phyloP scores from a whole-genome alignment of 1,140 invertebrate species.

The Papilio aristodemus region DNA sequence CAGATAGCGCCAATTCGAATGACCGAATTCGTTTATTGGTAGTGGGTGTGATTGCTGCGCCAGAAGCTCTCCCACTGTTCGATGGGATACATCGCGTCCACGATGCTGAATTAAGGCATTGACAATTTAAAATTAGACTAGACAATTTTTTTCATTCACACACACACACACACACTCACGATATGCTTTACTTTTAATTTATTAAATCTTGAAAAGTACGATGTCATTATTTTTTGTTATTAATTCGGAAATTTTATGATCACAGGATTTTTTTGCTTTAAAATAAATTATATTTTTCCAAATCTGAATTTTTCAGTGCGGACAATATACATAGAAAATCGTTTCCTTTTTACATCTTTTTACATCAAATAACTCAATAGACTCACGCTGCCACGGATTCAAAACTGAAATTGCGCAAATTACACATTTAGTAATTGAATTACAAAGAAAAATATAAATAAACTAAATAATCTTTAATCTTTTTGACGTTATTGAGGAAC shows the following conservation, averaged over 20 bases:
- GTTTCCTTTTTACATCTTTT: not conserved
- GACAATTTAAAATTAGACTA: slow-evolving; percentile 8
- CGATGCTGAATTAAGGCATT: no score
- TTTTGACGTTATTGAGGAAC: no score
- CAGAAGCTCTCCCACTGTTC: slow-evolving; percentile 33
- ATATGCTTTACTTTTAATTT: no score
- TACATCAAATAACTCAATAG: not conserved
- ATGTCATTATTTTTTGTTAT: no score
- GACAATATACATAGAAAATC: no score
- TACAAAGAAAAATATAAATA: no score
- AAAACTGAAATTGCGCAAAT: no score
- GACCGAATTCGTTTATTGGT: slow-evolving; percentile 54
- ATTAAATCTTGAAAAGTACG: no score
- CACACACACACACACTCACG: not conserved
- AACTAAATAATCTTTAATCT: no score
- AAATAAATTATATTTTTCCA: no score
- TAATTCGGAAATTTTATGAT: not conserved
- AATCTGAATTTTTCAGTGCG: no score
- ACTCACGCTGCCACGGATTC: not conserved
- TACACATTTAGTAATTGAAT: no score
- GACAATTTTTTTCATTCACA: not conserved
- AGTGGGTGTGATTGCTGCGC: slow-evolving; percentile 45
- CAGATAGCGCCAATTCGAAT: slow-evolving; percentile 49
- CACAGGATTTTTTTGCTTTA: not conserved
- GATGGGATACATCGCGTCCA: slow-evolving; percentile 8